Evolutionary conservation across 2,113 vertebrate genomes (phyloP).

Genomic region (Psephotus haematonotus): DNA sequence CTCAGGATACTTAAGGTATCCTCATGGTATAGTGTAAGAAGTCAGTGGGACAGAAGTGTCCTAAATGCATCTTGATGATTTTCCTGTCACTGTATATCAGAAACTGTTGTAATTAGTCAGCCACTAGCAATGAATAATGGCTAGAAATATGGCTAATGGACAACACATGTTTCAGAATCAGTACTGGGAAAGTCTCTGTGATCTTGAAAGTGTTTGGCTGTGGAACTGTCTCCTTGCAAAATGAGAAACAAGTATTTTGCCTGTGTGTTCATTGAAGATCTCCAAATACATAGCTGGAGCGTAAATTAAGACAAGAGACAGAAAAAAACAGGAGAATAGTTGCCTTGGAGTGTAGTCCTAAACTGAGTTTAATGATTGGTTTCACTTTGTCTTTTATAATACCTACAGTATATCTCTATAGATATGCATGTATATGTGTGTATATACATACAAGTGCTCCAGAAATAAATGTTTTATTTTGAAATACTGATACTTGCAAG

Average conservation of each 20-base stretch:
- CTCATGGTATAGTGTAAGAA: not conserved
- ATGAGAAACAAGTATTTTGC: not conserved
- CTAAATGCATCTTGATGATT: not conserved
- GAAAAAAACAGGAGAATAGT: not conserved
- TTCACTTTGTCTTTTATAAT: not conserved
- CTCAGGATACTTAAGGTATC: not conserved
- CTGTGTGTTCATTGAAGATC: not conserved
- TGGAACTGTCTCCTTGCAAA: not conserved
- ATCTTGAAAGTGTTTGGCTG: not conserved
- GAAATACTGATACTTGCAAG: no score
- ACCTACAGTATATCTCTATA: not conserved
- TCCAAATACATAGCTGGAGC: not conserved
- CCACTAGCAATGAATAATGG: not conserved
- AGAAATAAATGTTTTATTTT: conserved; percentile 13
- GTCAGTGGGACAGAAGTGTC: not conserved
- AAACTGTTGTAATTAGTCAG: not conserved
- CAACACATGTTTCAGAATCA: not conserved
- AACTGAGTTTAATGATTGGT: not conserved
- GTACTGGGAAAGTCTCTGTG: not conserved
- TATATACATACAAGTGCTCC: not conserved
- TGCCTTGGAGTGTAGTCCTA: not conserved
- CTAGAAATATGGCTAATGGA: not conserved
- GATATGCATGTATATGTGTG: not conserved
- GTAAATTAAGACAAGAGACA: not conserved
- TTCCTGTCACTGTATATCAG: not conserved